Evolutionary conservation across 2,888 invertebrate species (phyloP).

Genomic region (Agapostemon virescens): DNA sequence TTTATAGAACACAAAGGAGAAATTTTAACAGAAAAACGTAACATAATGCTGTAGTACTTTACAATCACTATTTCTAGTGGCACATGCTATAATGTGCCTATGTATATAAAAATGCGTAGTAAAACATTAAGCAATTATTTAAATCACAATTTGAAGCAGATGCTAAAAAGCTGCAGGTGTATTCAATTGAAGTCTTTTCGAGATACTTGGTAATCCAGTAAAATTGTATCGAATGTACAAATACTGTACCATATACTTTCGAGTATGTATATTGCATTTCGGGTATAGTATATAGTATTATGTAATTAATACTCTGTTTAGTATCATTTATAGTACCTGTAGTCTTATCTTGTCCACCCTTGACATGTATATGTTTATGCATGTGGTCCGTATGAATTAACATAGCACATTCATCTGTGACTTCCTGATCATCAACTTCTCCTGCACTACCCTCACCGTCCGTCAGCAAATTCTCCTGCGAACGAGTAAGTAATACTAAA

Average conservation of each 20-base stretch:
- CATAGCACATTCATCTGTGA: conserved; percentile 88
- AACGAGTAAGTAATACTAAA: conserved; percentile 61
- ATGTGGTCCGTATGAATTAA: conserved; percentile 82
- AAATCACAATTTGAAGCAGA: conserved; percentile 41
- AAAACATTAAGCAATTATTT: conserved; percentile 41
- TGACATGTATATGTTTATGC: conserved; percentile 75
- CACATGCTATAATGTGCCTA: conserved; percentile 28
- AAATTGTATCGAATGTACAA: conserved; percentile 28
- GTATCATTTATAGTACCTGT: conserved; percentile 69
- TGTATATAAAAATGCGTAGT: conserved; percentile 25
- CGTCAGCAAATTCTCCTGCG: conserved; percentile 83
- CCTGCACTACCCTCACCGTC: conserved; percentile 84
- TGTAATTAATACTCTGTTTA: conserved; percentile 33
- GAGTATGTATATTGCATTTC: conserved; percentile 16
- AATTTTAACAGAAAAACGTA: conserved; percentile 15
- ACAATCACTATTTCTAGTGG: conserved; percentile 31
- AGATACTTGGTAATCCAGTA: conserved; percentile 30
- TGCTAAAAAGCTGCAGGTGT: conserved; percentile 47
- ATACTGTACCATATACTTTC: conserved; percentile 23
- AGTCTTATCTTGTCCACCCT: conserved; percentile 74
- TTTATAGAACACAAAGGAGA: conserved; percentile 25
- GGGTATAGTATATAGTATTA: conserved; percentile 21
- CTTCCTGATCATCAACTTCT: conserved; percentile 84
- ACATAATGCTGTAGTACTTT: conserved; percentile 19
- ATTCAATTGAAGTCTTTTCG: conserved; percentile 26